A percentile compares a stretch with the other conserved stretches of the same genome.
Conservation (phyloP, 1,140 invertebrate species). For the Araneus ventricosus region DNA sequence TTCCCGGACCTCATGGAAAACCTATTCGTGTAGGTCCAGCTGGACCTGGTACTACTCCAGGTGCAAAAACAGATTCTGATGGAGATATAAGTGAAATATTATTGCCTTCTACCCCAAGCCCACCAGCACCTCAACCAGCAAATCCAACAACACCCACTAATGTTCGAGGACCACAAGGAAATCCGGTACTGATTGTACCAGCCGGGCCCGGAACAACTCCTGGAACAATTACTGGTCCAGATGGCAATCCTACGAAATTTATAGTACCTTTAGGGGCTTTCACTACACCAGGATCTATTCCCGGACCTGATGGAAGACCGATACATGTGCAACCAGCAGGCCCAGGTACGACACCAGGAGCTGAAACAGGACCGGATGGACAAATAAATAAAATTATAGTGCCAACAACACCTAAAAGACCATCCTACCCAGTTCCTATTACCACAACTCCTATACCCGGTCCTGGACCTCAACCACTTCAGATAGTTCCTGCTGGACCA, state of each 20-base stretch:
- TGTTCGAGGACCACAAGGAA: neutral
- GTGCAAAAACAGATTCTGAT: conserved; percentile 7
- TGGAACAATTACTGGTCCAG: neutral
- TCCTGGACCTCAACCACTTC: neutral
- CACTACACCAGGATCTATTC: conserved; percentile 35
- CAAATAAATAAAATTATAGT: conserved; percentile 4
- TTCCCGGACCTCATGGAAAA: conserved; percentile 30
- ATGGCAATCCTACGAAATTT: neutral
- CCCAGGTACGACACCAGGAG: conserved; percentile 42
- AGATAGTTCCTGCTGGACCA: conserved; percentile 26
- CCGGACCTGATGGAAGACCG: conserved; percentile 25
- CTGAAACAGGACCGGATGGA: conserved; percentile 49
- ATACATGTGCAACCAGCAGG: conserved; percentile 32
- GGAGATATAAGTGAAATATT: neutral
- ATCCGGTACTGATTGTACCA: conserved; percentile 8
- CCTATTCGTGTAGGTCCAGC: conserved; percentile 28
- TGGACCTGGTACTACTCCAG: conserved; percentile 42
- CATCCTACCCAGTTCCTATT: neutral
- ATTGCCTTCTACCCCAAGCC: neutral
- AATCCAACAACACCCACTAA: conserved; percentile 1
- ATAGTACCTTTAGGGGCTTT: neutral
- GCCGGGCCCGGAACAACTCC: conserved; percentile 37
- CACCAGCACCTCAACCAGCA: neutral
- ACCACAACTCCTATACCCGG: neutral
- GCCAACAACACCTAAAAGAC: neutral